phyloP scores from a whole-genome alignment of 2,888 invertebrate species.

The Tortricodes alternella region DNA sequence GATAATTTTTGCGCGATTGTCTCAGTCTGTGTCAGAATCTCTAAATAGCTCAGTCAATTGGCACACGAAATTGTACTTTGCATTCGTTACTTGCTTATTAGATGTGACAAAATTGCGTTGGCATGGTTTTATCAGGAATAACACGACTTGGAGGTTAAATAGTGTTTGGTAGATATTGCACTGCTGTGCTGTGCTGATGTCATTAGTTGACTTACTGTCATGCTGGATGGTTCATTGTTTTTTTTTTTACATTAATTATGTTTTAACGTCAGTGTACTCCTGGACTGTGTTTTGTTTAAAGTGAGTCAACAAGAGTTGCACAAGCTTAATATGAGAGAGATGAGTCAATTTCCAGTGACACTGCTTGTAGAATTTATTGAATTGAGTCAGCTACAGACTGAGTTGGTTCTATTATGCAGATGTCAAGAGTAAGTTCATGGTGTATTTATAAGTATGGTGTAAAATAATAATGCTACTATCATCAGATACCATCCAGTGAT shows the following conservation, averaged over 20 bases:
- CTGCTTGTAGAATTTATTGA: no score
- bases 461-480: no score
- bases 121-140: slow-evolving; percentile 13
- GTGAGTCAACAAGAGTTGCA: no score
- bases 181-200: slow-evolving; percentile 7
- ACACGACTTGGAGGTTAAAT: slow-evolving; percentile 11
- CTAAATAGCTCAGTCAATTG: slow-evolving; percentile 11
- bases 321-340: no score
- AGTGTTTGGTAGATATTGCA: slow-evolving; percentile 12
- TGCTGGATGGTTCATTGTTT: not conserved
- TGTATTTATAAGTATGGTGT: no score
- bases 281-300: not conserved
- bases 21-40: slow-evolving; percentile 11
- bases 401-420: no score
- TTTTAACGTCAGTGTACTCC: not conserved
- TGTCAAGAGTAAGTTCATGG: no score
- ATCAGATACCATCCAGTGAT: no score
- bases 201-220: not conserved
- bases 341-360: no score
- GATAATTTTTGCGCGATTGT: slow-evolving; percentile 16
- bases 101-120: not conserved
- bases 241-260: not conserved
- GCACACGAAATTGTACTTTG: slow-evolving; percentile 7
- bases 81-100: not conserved
- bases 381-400: no score